Conservation (phyloP, 2,113 vertebrate species). For the Podocnemis expansa region DNA sequence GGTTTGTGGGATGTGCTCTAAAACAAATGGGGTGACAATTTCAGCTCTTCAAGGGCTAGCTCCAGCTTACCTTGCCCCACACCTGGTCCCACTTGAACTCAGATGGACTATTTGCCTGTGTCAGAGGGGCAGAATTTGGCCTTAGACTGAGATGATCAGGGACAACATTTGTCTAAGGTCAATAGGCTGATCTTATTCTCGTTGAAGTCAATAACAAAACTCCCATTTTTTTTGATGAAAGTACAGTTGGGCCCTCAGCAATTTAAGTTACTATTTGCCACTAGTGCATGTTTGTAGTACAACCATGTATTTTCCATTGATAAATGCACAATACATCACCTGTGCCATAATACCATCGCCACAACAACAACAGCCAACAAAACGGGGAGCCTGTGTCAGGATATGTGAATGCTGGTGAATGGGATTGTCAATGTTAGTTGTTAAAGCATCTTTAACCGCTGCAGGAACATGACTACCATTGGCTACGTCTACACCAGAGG, state of each 20-base stretch:
- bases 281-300: fast-evolving
- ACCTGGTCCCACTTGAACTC: not conserved
- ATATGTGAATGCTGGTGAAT: not conserved
- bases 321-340: not conserved
- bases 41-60: not conserved
- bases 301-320: not conserved
- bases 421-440: no score
- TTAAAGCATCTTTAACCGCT: not conserved
- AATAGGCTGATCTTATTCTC: not conserved
- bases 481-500: no score
- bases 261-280: not conserved
- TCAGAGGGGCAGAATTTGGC: not conserved
- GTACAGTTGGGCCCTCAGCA: not conserved
- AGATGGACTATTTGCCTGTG: not conserved
- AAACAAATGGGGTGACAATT: not conserved
- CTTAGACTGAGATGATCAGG: not conserved
- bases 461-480: not conserved
- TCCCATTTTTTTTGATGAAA: not conserved
- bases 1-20: not conserved
- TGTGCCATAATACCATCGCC: not conserved
- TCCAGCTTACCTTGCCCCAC: not conserved
- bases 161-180: not conserved
- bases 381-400: not conserved
- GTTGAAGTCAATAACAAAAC: not conserved
- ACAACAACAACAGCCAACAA: not conserved